Conservation (phyloP, 2,888 invertebrate genomes). For the Tenthredo livida region DNA sequence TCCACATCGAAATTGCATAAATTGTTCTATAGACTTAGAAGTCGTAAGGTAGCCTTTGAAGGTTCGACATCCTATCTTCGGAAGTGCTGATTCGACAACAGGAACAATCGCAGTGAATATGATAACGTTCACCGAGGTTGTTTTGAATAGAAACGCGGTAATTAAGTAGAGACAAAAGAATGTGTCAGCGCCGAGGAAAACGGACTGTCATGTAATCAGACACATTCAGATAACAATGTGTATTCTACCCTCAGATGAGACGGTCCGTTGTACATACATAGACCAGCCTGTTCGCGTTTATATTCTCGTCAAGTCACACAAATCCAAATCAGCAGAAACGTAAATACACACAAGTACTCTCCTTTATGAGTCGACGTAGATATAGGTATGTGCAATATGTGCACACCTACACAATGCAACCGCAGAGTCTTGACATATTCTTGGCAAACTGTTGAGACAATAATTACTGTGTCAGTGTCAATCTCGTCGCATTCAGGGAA, state of each 20-base stretch:
- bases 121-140: constrained; percentile 62
- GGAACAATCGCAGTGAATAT: constrained; percentile 60
- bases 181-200: constrained; percentile 53
- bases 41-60: neutral
- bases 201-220: constrained; percentile 61
- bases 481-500: neutral
- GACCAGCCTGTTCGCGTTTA: neutral
- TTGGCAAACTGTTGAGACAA: constrained; percentile 34
- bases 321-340: constrained; percentile 35
- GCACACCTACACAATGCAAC: neutral
- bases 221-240: constrained; percentile 61
- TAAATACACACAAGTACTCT: neutral
- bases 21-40: neutral
- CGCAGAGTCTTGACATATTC: constrained; percentile 23
- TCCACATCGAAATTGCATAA: neutral
- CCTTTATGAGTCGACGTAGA: neutral
- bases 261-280: neutral
- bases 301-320: constrained; percentile 21
- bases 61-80: neutral
- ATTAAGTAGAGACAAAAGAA: constrained; percentile 68
- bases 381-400: neutral
- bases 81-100: constrained; percentile 58
- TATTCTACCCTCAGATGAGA: constrained; percentile 52
- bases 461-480: constrained; percentile 40
- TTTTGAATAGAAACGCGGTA: constrained; percentile 66